Base-by-base conservation (phyloP, 2,797 vertebrate species). In the Caiman crocodilus region DNA sequence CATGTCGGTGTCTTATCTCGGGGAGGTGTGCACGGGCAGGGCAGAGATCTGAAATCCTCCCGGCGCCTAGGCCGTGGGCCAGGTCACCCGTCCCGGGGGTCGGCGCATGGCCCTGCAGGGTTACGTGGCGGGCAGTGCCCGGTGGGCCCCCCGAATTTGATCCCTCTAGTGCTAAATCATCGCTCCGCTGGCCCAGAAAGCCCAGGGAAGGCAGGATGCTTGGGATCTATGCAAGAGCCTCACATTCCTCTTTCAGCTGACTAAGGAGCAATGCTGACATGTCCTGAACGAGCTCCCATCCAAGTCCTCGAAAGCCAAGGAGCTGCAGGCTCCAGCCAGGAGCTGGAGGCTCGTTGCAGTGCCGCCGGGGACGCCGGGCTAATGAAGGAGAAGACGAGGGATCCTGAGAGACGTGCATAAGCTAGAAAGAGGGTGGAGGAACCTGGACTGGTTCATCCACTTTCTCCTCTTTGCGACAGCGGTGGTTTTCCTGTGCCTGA, bases 11-110 rank as follows among this genome's bases (percentile, higher is more conserved):
- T 73, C 13, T 32, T 67, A n/a, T 67, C 65, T 17, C 21, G 65
- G 94, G 94, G 84, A 94, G 78, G 76, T 75, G 92, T 86, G 92
- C 88, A 86, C 76, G 85, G 91, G 96, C 94, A 87, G 90, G 88
- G 90, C 88, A 95, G 76, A 87, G 76, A 75, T 76, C 83, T 83
- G 92, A 90, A 93, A 92, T 71, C 90, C 94, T 88, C 82, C 83
- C 74, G 18, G 3, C 35, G 32, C 18, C 23, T 23, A 35, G 5
- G 12, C 7, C 5, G 9, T 32, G 32, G 30, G 11, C n/a, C 10
- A 20, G 30, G 5, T 35, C 20, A 21, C 42, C 14, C 21, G 4
- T 73, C 42, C 35, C 32, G 7, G 3, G 15, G 42, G 42, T 21
- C 2, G 13, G 25, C 7, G 12, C 23, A 10, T 8, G 42, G 35